Conservation (phyloP, 2,888 invertebrate genomes). For the Diarsia brunnea region DNA sequence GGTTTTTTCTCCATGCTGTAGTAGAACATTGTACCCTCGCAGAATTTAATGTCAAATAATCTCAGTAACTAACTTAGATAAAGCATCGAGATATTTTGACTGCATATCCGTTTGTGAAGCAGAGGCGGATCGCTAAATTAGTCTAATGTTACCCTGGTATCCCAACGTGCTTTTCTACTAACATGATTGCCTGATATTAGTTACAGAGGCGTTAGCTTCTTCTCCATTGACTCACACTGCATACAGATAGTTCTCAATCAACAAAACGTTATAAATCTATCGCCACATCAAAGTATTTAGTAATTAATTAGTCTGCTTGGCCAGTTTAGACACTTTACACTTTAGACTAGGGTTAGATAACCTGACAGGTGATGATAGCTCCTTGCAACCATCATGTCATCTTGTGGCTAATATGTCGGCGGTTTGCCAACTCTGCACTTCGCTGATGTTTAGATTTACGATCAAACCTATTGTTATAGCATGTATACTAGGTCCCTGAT, state of each 20-base stretch:
- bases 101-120: background rate
- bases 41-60: background rate
- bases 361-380: slow-evolving; percentile 52
- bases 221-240: slow-evolving; percentile 5
- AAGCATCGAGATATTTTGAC: background rate
- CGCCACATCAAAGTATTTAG: slow-evolving; percentile 36
- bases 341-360: slow-evolving; percentile 32
- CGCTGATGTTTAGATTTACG: slow-evolving; percentile 50
- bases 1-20: background rate
- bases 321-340: slow-evolving; percentile 33
- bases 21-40: background rate
- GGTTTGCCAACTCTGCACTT: slow-evolving; percentile 39
- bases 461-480: slow-evolving; percentile 25
- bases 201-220: background rate
- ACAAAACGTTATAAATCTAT: slow-evolving; percentile 42
- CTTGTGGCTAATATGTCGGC: slow-evolving; percentile 34
- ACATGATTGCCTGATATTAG: background rate
- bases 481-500: slow-evolving; percentile 22
- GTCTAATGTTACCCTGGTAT: slow-evolving; percentile 5
- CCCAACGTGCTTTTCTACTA: background rate
- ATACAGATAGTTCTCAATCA: slow-evolving; percentile 44
- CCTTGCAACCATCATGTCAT: slow-evolving; percentile 33
- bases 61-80: background rate
- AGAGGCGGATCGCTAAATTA: background rate
- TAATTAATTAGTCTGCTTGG: slow-evolving; percentile 44